Percentiles rank a stretch among this genome's conserved stretches.
Evolutionary conservation across 2,113 vertebrate genomes (phyloP).

Genomic region (Nesogale talazaci): DNA sequence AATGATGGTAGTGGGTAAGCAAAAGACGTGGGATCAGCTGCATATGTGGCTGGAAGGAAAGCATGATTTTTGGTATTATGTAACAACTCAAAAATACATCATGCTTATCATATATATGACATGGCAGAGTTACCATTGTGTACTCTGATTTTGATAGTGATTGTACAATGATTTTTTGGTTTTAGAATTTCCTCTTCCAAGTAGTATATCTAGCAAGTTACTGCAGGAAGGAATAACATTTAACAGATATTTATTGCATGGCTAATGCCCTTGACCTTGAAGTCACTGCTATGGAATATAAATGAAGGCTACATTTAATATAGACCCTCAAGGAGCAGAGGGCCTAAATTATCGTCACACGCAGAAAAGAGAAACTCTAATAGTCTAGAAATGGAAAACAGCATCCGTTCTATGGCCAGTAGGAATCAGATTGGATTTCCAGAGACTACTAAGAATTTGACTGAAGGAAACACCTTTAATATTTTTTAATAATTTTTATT

Average conservation of each 20-base stretch:
- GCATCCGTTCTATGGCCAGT: not conserved
- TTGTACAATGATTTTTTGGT: not conserved
- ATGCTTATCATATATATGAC: not conserved
- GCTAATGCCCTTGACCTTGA: conserved; percentile 14
- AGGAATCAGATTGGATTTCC: not conserved
- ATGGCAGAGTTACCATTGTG: not conserved
- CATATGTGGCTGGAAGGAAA: conserved; percentile 24
- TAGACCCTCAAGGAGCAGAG: not conserved
- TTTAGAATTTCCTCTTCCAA: not conserved
- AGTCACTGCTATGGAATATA: not conserved
- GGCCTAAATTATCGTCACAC: not conserved
- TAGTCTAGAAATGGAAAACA: not conserved
- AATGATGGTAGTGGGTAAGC: not conserved
- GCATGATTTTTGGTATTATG: not conserved
- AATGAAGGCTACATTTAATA: not conserved
- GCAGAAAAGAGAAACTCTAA: not conserved
- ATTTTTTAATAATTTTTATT: no score
- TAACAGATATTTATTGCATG: not conserved
- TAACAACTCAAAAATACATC: not conserved
- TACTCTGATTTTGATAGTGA: not conserved
- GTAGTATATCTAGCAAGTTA: not conserved
- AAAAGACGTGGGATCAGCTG: not conserved
- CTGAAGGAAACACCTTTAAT: not conserved
- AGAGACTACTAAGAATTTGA: not conserved
- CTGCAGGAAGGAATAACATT: not conserved